A percentile compares a stretch with the other conserved stretches of the same genome.
Conservation (phyloP, 2,888 invertebrate genomes). For the Lepidocyrtoides sp. region DNA sequence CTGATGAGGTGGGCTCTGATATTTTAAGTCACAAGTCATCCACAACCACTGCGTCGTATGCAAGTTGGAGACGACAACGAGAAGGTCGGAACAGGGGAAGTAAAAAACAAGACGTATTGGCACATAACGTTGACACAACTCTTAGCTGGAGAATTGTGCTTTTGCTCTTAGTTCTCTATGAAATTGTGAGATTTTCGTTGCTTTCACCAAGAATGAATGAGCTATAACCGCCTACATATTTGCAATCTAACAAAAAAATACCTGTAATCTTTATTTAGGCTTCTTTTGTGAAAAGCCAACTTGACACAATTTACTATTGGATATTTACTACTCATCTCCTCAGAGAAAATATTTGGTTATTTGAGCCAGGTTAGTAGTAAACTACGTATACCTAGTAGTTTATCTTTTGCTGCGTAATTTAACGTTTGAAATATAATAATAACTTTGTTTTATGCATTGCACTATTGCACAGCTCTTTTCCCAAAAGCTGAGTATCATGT, state of each 20-base stretch:
- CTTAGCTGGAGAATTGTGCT: conserved; percentile 38
- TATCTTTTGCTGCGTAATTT: too few relatives aligned
- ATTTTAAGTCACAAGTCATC: conserved; percentile 27
- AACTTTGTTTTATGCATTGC: too few relatives aligned
- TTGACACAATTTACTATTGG: conserved; percentile 60
- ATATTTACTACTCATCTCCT: conserved; percentile 39
- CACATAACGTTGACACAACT: conserved; percentile 37
- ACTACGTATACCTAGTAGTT: too few relatives aligned
- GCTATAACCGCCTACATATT: too few relatives aligned
- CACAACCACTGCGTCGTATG: conserved; percentile 55
- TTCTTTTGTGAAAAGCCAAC: background rate
- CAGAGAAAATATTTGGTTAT: conserved; percentile 65
- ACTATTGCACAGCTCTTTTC: background rate
- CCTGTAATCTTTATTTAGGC: too few relatives aligned
- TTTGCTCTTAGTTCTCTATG: conserved; percentile 30
- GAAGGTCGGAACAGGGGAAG: background rate
- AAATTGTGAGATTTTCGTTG: conserved; percentile 42
- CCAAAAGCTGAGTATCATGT: background rate
- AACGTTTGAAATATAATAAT: too few relatives aligned
- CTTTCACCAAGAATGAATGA: too few relatives aligned
- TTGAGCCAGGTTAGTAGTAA: conserved; percentile 16
- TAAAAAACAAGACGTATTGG: conserved; percentile 23
- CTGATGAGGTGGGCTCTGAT: conserved; percentile 54
- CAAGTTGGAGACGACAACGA: conserved; percentile 59
- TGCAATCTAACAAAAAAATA: too few relatives aligned